Conservation (phyloP, 2,797 vertebrate genomes). For the Eulemur rubriventer region DNA sequence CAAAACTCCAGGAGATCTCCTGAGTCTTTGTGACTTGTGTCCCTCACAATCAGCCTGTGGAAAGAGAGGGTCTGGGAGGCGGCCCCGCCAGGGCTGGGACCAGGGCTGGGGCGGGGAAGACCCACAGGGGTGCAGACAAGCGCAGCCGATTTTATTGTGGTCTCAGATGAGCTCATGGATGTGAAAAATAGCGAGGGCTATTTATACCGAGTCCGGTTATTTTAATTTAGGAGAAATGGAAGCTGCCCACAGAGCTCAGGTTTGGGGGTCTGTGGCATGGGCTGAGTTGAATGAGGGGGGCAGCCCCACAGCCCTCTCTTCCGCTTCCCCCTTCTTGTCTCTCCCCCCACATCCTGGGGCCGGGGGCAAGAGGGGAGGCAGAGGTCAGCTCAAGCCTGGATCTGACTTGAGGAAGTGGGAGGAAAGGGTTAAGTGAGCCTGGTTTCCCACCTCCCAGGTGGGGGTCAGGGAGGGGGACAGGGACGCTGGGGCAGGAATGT, state of each 20-base stretch:
- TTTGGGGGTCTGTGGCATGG: neutral
- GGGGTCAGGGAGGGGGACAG: neutral
- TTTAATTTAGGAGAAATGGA: neutral
- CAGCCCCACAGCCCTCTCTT: neutral
- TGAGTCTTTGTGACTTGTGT: neutral
- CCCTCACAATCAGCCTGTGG: neutral
- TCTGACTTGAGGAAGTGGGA: neutral
- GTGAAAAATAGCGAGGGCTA: neutral
- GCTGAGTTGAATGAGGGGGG: neutral
- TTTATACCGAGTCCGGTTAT: conserved; percentile 1
- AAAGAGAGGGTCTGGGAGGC: neutral
- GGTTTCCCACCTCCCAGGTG: neutral
- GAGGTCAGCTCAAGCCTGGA: neutral
- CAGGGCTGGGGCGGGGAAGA: neutral
- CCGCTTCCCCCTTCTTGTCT: neutral
- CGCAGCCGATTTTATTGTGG: neutral
- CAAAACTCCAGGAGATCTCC: neutral
- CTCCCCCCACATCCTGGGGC: neutral
- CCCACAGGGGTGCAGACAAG: no score
- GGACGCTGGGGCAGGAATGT: conserved; percentile 72
- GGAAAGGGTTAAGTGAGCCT: conserved; percentile 59
- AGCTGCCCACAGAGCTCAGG: neutral
- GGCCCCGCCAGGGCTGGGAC: neutral
- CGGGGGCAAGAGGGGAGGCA: no score
- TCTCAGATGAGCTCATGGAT: neutral